Percentiles rank a stretch among this genome's conserved stretches.
Conservation (phyloP, 2,888 invertebrate species). For the Oegoconia quadripuncta region DNA sequence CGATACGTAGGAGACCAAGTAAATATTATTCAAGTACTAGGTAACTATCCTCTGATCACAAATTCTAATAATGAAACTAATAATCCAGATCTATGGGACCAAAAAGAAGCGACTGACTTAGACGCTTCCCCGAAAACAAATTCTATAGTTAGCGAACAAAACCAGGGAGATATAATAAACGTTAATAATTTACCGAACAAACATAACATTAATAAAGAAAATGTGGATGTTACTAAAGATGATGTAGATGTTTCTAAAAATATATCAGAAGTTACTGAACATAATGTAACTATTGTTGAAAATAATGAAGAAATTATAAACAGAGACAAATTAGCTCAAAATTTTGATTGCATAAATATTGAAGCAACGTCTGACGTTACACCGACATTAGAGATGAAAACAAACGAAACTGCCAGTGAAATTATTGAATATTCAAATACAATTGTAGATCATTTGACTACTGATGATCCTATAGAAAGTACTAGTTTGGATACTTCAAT, state of each 20-base stretch:
- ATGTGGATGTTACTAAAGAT: conserved; percentile 12
- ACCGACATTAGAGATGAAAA: conserved; percentile 19
- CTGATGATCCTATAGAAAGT: conserved; percentile 25
- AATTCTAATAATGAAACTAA: conserved; percentile 39
- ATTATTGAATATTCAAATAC: conserved; percentile 13
- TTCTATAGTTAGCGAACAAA: conserved; percentile 8
- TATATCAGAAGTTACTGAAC: conserved; percentile 14
- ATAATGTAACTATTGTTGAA: too few species aligned
- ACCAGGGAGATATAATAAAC: too few species aligned
- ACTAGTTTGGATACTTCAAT: conserved; percentile 36
- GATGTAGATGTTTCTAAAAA: conserved; percentile 12
- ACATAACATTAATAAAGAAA: conserved; percentile 9
- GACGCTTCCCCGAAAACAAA: conserved; percentile 27
- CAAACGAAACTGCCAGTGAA: conserved; percentile 14
- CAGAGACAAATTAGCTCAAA: conserved; percentile 8
- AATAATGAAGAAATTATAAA: conserved; percentile 11
- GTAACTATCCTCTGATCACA: conserved; percentile 54
- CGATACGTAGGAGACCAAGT: conserved; percentile 68
- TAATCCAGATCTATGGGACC: conserved; percentile 46
- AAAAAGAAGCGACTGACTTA: conserved; percentile 33
- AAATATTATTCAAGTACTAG: conserved; percentile 65
- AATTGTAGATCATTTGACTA: conserved; percentile 11
- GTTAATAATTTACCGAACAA: conserved; percentile 7
- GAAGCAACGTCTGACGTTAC: conserved; percentile 1
- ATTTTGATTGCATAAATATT: too few species aligned